A percentile compares a stretch with the other conserved stretches of the same genome.
Evolutionary conservation across 2,797 vertebrate species (phyloP).

Genomic region (Heterohyrax brucei): DNA sequence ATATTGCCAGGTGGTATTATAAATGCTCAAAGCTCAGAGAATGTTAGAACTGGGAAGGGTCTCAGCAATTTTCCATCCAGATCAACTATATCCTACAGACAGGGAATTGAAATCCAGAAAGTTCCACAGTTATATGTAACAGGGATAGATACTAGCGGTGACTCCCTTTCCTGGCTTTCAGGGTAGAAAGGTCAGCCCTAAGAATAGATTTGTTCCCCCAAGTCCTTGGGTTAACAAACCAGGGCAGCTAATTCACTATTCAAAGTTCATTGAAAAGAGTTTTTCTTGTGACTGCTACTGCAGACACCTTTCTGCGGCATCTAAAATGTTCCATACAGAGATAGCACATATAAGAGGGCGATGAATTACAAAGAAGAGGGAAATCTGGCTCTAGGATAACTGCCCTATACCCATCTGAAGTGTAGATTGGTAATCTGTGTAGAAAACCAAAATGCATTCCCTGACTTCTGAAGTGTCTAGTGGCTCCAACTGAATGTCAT

Average conservation of each 20-base stretch:
- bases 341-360: too few species aligned
- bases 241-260: background rate
- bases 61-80: background rate
- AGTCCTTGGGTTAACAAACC: background rate
- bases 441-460: background rate
- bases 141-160: background rate
- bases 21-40: slow-evolving; percentile 28
- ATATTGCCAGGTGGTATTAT: background rate
- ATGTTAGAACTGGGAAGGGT: background rate
- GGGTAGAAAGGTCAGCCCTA: background rate
- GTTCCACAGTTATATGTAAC: background rate
- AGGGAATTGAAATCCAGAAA: slow-evolving; percentile 64
- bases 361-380: background rate
- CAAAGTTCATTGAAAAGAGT: background rate
- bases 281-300: slow-evolving; percentile 3
- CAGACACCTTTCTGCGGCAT: background rate
- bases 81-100: background rate
- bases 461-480: background rate
- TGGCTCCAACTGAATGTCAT: background rate
- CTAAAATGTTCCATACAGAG: background rate
- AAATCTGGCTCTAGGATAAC: background rate
- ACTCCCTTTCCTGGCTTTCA: background rate
- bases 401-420: background rate
- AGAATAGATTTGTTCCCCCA: background rate
- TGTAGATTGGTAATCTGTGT: background rate